Evolutionary conservation across 1,140 invertebrate genomes (phyloP), one percentile per base, ranked within the genome.

Genomic region (Batillaria attramentaria): DNA sequence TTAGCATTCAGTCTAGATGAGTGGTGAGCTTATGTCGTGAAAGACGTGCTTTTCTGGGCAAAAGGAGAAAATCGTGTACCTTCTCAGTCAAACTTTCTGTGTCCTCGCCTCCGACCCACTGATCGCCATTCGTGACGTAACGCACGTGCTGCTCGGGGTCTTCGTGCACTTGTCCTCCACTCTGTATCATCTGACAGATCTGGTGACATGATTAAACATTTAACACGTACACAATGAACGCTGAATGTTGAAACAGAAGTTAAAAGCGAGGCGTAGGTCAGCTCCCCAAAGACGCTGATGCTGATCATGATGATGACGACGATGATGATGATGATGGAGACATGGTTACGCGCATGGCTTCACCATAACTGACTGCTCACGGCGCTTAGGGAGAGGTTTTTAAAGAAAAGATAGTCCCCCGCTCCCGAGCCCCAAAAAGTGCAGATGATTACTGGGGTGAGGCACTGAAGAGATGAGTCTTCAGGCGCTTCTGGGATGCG

Each of bases 71-170:
- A n/a, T n/a, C n/a, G n/a, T n/a, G n/a, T 87, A 94, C 94, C 91
- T 97, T 97, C 77, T 94, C 92, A 33, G 89, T 91, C 1, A 97
- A 92, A 43, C 95, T 97, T 66, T 94, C 93, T 1, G 93, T 86
- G 90, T 97, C 95, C 84, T 99, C 97, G 87, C 94, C 98, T 68
- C 96, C 95, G 0, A 98, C 96, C 96, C 97, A 98, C 84, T 98
- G 96, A 84, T 96, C 93, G 18, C 93, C 93, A 3, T 93, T 91
- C 87, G 95, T 94, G 3, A 95, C 94, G 89, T 95, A 97, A 0
- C 96, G 96, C 3, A 93, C 92, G 42, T 93, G 93, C 8, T 95
- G 96, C 20, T 93, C 92, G 46, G 93, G 92, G 83, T 96, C 95
- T 24, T 92, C 90, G 65, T 91, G 92, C n/a, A 79, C 78, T 65